Conservation (phyloP, 2,888 invertebrate genomes). For the Cyaniris semiargus region DNA sequence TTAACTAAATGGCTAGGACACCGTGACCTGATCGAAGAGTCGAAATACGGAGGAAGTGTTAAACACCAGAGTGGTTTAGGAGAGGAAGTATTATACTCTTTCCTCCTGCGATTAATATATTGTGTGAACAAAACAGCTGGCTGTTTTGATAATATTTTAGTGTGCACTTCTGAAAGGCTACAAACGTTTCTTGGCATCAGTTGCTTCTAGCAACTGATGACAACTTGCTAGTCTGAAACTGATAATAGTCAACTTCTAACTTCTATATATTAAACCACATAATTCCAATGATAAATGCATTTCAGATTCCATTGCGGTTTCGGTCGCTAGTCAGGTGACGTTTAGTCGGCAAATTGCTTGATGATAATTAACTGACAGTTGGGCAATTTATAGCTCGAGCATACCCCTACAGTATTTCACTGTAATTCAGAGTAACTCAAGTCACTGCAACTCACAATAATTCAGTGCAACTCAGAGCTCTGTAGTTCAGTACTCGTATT, state of each 20-base stretch:
- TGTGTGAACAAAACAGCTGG: too few species aligned
- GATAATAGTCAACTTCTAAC: neutral
- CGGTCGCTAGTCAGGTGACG: slow-evolving; percentile 31
- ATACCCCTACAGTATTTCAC: slow-evolving; percentile 19
- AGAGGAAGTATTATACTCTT: too few species aligned
- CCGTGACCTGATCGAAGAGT: too few species aligned
- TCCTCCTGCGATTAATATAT: too few species aligned
- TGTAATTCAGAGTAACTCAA: slow-evolving; percentile 3
- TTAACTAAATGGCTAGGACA: too few species aligned
- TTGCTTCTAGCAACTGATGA: too few species aligned
- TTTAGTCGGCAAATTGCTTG: slow-evolving; percentile 60
- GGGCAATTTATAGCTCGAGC: slow-evolving; percentile 54
- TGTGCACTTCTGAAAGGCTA: too few species aligned
- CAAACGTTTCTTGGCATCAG: too few species aligned
- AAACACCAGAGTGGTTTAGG: too few species aligned
- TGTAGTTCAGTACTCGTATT: slow-evolving; percentile 12
- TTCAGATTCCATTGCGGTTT: slow-evolving; percentile 14
- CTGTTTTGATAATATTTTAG: too few species aligned
- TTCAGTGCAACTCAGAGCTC: slow-evolving; percentile 45
- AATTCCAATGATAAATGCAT: slow-evolving; percentile 10
- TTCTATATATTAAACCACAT: neutral
- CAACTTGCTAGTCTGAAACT: too few species aligned
- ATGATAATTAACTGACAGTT: slow-evolving; percentile 61
- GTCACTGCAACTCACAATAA: slow-evolving; percentile 27
- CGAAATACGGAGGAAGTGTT: too few species aligned